Percentiles rank a stretch among this genome's conserved stretches.
phyloP scores from a whole-genome alignment of 2,888 invertebrate species.

The Empis livida region DNA sequence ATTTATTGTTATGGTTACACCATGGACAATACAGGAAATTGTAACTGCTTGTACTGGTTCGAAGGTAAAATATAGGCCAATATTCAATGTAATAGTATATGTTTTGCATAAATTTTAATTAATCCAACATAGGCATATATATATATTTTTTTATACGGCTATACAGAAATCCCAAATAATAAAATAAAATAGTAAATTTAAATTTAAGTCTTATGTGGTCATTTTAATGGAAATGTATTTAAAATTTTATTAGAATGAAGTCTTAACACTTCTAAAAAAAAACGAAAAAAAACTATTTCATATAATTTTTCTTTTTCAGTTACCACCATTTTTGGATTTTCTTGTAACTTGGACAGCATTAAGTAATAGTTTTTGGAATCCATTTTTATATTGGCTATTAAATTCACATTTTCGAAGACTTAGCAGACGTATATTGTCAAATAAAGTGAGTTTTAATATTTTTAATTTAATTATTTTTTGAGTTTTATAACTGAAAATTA shows the following conservation, averaged over 20 bases:
- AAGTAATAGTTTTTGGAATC: slow-evolving; percentile 84
- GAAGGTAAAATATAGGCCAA: slow-evolving; percentile 40
- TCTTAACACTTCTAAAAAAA: no score
- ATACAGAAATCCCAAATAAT: no score
- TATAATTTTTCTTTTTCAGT: slow-evolving; percentile 34
- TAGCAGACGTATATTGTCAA: slow-evolving; percentile 60
- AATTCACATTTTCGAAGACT: slow-evolving; percentile 75
- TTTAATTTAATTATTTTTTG: no score
- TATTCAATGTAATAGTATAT: no score
- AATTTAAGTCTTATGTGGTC: no score
- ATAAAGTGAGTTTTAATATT: slow-evolving; percentile 45
- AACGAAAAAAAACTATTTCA: slow-evolving; percentile 1
- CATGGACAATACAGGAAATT: slow-evolving; percentile 83
- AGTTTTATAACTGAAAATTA: no score
- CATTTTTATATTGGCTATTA: slow-evolving; percentile 76
- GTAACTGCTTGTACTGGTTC: slow-evolving; percentile 82
- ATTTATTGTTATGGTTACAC: slow-evolving; percentile 83
- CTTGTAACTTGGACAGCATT: slow-evolving; percentile 75
- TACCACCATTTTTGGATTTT: slow-evolving; percentile 71
- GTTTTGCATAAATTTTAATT: no score
- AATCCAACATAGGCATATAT: no score
- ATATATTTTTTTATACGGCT: no score
- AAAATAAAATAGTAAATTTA: no score
- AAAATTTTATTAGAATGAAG: no score
- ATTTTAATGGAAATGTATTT: no score